phyloP scores from a whole-genome alignment of 2,888 invertebrate species.

The Epirrita christyi region DNA sequence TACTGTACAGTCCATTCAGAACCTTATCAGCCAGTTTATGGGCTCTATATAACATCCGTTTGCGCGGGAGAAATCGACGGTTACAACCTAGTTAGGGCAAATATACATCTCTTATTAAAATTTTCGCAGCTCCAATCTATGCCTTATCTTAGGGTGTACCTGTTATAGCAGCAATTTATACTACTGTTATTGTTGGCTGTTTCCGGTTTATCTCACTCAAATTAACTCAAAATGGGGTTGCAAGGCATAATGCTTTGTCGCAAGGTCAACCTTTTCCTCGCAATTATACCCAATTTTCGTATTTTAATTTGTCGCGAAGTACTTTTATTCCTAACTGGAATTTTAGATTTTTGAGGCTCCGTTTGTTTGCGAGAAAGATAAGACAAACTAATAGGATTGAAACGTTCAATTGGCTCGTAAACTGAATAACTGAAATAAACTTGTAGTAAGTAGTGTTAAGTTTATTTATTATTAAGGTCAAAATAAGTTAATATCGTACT shows the following conservation, averaged over 20 bases:
- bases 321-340: slow-evolving; percentile 16
- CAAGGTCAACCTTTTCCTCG: slow-evolving; percentile 34
- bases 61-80: slow-evolving; percentile 55
- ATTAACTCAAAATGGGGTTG: slow-evolving; percentile 35
- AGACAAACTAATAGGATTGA: slow-evolving; percentile 32
- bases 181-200: slow-evolving; percentile 41
- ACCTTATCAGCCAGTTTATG: slow-evolving; percentile 66
- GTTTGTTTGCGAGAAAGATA: slow-evolving; percentile 28
- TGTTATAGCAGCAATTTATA: slow-evolving; percentile 37
- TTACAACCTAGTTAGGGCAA: slow-evolving; percentile 59
- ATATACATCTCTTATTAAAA: slow-evolving; percentile 63
- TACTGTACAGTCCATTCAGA: slow-evolving; percentile 39
- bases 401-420: slow-evolving; percentile 29
- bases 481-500: slow-evolving; percentile 13
- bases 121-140: slow-evolving; percentile 43
- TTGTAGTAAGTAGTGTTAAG: too few species aligned
- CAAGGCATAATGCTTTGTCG: slow-evolving; percentile 23
- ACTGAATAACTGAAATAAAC: slow-evolving; percentile 16
- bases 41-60: slow-evolving; percentile 62
- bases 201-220: slow-evolving; percentile 38
- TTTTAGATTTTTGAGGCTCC: slow-evolving; percentile 18
- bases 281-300: slow-evolving; percentile 29
- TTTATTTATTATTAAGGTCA: slow-evolving; percentile 13
- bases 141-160: slow-evolving; percentile 37
- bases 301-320: slow-evolving; percentile 23